phyloP scores from a whole-genome alignment of 2,113 vertebrate genomes.

The Urocolius indicus region DNA sequence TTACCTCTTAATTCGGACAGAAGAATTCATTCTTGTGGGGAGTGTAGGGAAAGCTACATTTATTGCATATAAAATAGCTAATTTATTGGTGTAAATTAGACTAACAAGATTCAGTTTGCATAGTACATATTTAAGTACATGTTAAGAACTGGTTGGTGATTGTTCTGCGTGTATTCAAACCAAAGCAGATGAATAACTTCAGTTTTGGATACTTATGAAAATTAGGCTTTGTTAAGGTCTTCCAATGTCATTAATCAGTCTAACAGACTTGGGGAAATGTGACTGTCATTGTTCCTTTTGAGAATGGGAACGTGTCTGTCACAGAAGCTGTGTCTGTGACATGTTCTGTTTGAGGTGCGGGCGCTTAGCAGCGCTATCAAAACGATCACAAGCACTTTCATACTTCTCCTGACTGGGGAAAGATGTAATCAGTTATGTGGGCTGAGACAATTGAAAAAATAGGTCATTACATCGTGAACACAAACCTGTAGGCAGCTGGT shows the following conservation, averaged over 20 bases:
- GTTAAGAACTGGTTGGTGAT: conserved; percentile 56
- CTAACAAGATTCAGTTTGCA: conserved; percentile 73
- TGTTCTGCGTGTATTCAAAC: conserved; percentile 9
- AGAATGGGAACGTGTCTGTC: neutral
- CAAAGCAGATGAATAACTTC: conserved; percentile 60
- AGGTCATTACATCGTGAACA: conserved; percentile 13
- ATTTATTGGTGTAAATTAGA: conserved; percentile 77
- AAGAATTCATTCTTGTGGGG: conserved; percentile 58
- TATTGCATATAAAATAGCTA: conserved; percentile 72
- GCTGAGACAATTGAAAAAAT: conserved; percentile 23
- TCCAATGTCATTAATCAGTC: neutral
- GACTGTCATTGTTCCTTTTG: neutral
- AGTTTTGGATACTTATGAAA: neutral
- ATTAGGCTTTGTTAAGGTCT: neutral
- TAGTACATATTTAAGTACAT: conserved; percentile 52
- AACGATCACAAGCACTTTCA: neutral
- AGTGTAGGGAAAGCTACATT: conserved; percentile 60
- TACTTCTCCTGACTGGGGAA: neutral
- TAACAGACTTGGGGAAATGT: neutral
- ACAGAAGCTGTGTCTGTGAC: neutral
- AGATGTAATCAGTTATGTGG: neutral
- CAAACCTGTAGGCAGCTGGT: neutral
- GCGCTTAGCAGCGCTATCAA: neutral
- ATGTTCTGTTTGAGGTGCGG: neutral
- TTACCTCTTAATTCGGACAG: conserved; percentile 67